Conservation (phyloP, 2,888 invertebrate genomes). For the Oscheius onirici region DNA sequence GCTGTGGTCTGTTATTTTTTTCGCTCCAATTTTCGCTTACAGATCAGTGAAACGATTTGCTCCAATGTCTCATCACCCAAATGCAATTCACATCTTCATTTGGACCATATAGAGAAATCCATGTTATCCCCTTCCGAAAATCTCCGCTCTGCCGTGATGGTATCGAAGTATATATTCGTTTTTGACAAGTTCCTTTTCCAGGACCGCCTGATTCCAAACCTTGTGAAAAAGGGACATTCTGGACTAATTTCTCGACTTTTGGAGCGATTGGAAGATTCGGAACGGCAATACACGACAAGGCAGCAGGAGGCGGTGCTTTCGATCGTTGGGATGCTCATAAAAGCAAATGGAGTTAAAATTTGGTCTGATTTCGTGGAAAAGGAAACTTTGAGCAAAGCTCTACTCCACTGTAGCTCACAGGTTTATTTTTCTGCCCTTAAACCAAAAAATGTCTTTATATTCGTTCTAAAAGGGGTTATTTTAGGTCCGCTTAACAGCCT, state of each 20-base stretch:
- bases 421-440: not conserved
- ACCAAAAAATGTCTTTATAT: not conserved
- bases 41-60: constrained; percentile 39
- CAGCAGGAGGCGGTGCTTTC: constrained; percentile 7
- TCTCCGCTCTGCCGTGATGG: constrained; percentile 27
- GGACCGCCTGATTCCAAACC: constrained; percentile 25
- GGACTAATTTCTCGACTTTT: not conserved
- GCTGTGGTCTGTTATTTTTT: constrained; percentile 25
- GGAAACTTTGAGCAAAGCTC: not conserved
- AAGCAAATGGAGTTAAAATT: not conserved
- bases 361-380: constrained; percentile 11
- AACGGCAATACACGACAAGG: not conserved
- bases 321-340: constrained; percentile 11
- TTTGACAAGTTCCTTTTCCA: constrained; percentile 11
- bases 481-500: constrained; percentile 50
- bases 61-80: constrained; percentile 23
- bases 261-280: not conserved
- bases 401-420: constrained; percentile 17
- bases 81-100: constrained; percentile 13
- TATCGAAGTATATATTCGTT: not conserved
- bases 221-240: constrained; percentile 16
- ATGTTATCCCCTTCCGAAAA: not conserved
- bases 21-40: no score
- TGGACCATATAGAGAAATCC: not conserved
- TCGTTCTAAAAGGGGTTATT: constrained; percentile 8